Base-by-base conservation (phyloP, 2,888 invertebrate species). In the Zaprionus obscuricornis region DNA sequence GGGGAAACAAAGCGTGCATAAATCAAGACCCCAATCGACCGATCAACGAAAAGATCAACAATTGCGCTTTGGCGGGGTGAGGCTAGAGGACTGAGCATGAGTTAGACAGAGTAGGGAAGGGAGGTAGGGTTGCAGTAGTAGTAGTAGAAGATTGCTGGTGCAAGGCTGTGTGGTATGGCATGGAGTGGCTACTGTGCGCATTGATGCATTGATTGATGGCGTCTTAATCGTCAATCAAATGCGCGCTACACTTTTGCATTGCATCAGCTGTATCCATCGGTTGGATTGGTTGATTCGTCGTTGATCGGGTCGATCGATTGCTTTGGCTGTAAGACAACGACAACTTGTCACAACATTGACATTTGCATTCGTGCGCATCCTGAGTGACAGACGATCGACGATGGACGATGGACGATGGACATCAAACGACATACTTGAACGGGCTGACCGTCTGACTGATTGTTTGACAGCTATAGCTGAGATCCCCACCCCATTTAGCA, bases 181-280 rank as follows among this genome's bases (percentile, higher is more conserved):
- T n/a, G n/a, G n/a, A n/a, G 55, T 11, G 39, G 65, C 77, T 56
- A 73, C 77, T 83, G 68, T 66, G 69, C 52, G 66, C 81, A 66
- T 64, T 77, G 77, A 78, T 78, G 84, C 78, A 78, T 88, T 89
- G 90, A 90, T 90, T 87, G 89, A 89, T 89, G 89, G 84, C 86
- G 89, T 88, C 88, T 88, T 88, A 87, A 88, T 78, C 78, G 78
- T 85, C 88, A 88, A 90, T 89, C 90, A 88, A 89, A 78, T 81
- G 88, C 84, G 89, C 83, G 75, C 83, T 63, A 71, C 78, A 76
- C 66, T 76, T 82, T 77, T 67, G 78, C 82, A 78, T 78, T 82
- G 66, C 82, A 82, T 63, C 74, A 18, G 22, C n/a, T 37, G 5
- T 22, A 62, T 50, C 37, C 14, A 22, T 26, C 20, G 18, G 11